Percentiles rank a stretch among this genome's conserved stretches.
These are phyloP conservation scores for Mizuhopecten yessoensis DNA, from an alignment of 1,140 invertebrate genomes.

Conservation along the genomic window DNA sequence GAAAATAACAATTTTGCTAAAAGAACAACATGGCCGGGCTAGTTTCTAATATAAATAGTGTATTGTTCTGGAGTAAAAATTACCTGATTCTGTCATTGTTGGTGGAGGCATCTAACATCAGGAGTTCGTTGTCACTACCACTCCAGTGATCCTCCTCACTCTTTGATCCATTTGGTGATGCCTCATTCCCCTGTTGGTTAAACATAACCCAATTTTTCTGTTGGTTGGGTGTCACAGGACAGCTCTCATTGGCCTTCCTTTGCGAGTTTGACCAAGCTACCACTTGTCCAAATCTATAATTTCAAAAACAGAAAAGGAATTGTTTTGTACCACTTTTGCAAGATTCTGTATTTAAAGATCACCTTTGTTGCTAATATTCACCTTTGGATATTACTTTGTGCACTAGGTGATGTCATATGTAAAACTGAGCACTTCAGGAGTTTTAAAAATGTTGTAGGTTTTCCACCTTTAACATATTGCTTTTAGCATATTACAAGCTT, in stretches of 20 bases:
- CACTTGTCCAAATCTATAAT: constrained; percentile 59
- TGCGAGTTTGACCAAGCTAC: constrained; percentile 57
- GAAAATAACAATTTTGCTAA: too few species aligned
- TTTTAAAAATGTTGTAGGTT: too few species aligned
- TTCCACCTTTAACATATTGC: too few species aligned
- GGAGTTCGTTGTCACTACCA: constrained; percentile 59
- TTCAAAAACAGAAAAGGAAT: too few species aligned
- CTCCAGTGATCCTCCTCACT: constrained; percentile 51
- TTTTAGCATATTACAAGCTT: too few species aligned
- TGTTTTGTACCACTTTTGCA: too few species aligned
- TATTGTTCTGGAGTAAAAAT: neutral
- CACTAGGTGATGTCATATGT: too few species aligned
- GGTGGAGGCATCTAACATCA: neutral
- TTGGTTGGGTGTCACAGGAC: neutral
- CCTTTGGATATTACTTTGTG: too few species aligned
- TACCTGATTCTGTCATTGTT: neutral
- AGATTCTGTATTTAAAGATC: neutral
- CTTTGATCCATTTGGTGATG: neutral
- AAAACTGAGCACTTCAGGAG: too few species aligned
- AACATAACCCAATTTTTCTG: neutral
- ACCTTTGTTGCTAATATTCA: too few species aligned
- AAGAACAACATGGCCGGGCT: too few species aligned
- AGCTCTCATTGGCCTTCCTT: neutral
- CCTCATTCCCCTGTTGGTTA: neutral
- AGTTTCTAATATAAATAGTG: neutral